Percentiles rank a stretch among this genome's conserved stretches.
Conservation (phyloP, 2,888 invertebrate species). For the Ophion costatus region DNA sequence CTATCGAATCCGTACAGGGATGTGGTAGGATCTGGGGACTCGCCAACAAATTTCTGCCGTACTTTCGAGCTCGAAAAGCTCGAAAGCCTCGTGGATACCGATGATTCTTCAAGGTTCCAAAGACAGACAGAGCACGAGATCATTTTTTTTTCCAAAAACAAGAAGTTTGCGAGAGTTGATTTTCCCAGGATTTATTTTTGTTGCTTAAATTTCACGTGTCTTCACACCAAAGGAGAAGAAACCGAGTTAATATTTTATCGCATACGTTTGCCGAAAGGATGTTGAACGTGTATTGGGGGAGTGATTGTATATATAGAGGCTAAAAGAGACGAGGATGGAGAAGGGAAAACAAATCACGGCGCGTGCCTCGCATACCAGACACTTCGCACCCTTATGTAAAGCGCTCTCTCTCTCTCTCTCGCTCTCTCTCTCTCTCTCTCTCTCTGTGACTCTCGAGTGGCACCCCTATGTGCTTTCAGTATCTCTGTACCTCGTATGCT, state of each 20-base stretch:
- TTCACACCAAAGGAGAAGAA: not conserved
- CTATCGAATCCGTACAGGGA: too few species aligned
- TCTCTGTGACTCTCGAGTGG: conserved; percentile 71
- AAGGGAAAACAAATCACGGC: conserved; percentile 81
- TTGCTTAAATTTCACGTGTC: not conserved
- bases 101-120: too few species aligned
- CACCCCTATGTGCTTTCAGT: conserved; percentile 70
- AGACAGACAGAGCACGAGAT: not conserved
- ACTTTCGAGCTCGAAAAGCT: too few species aligned
- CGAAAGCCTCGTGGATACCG: too few species aligned
- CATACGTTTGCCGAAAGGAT: conserved; percentile 23
- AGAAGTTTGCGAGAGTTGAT: not conserved
- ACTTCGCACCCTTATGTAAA: conserved; percentile 82
- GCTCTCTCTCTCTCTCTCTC: conserved; percentile 29
- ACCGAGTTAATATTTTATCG: conserved; percentile 56
- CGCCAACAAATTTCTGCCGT: too few species aligned
- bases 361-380: conserved; percentile 82
- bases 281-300: conserved; percentile 32
- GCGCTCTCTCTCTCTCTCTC: conserved; percentile 61
- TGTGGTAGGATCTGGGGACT: too few species aligned
- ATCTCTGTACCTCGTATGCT: conserved; percentile 41
- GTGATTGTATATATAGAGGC: conserved; percentile 26
- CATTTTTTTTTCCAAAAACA: not conserved
- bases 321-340: conserved; percentile 67
- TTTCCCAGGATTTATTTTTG: not conserved